Evolutionary conservation across 2,888 invertebrate genomes (phyloP).

Genomic region (Sphaerophoria rueppellii): DNA sequence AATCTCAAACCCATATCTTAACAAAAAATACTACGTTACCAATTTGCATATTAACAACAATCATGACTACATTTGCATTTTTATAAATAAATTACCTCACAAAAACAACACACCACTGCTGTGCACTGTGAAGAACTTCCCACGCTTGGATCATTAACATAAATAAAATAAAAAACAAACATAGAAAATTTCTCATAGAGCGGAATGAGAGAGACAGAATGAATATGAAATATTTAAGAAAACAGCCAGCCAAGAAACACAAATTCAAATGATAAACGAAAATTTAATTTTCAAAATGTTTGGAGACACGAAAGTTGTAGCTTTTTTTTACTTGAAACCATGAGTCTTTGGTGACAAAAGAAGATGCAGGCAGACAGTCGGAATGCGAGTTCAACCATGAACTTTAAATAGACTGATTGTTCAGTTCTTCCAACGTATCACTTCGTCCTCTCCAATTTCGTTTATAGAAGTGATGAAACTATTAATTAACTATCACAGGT

Average conservation of each 20-base stretch:
- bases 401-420: slow-evolving; percentile 17
- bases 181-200: not conserved
- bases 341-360: not conserved
- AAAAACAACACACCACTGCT: slow-evolving; percentile 14
- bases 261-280: too few relatives aligned
- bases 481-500: not conserved
- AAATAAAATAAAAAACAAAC: not conserved
- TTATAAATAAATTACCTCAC: slow-evolving; percentile 29
- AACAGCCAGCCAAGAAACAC: too few relatives aligned
- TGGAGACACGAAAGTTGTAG: not conserved
- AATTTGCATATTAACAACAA: slow-evolving; percentile 15
- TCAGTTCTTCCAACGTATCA: not conserved
- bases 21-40: not conserved
- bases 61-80: slow-evolving; percentile 16
- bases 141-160: slow-evolving; percentile 55
- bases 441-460: not conserved
- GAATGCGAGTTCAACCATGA: slow-evolving; percentile 11
- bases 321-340: not conserved
- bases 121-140: slow-evolving; percentile 56
- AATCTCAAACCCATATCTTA: not conserved
- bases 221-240: not conserved
- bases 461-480: not conserved
- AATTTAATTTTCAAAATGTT: too few relatives aligned
- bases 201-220: slow-evolving; percentile 14
- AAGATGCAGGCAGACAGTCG: not conserved